phyloP scores from a whole-genome alignment of 2,113 vertebrate species.

The Brienomyrus longianalis region DNA sequence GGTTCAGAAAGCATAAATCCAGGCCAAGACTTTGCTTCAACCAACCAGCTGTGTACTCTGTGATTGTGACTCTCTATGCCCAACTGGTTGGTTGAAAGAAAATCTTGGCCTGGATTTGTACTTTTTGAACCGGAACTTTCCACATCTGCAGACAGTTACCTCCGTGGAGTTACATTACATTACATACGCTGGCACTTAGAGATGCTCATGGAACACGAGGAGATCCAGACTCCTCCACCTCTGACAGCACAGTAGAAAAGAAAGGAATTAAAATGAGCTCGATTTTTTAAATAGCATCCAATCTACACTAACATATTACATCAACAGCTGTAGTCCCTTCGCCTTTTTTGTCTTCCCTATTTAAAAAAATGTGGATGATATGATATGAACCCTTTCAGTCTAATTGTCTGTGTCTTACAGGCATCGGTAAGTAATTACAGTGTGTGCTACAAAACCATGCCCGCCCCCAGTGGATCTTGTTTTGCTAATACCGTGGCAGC shows the following conservation, averaged over 20 bases:
- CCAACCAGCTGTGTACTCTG: not conserved
- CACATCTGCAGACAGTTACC: not conserved
- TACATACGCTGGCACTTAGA: not conserved
- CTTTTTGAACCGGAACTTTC: not conserved
- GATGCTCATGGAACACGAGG: not conserved
- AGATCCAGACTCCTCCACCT: not conserved
- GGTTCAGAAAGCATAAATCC: not conserved
- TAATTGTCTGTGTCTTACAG: not conserved
- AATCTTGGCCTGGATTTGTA: not conserved
- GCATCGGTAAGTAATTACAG: not conserved
- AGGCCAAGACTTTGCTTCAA: not conserved
- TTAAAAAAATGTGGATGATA: not conserved
- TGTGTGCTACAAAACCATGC: not conserved
- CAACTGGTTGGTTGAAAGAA: not conserved
- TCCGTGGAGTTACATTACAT: not conserved
- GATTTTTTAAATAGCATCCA: not conserved
- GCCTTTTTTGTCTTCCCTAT: not conserved
- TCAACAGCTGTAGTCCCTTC: not conserved
- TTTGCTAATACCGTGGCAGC: not conserved
- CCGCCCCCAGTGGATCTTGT: not conserved
- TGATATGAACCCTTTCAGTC: not conserved
- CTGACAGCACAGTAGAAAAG: not conserved
- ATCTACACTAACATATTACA: not conserved
- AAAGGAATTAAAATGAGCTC: not conserved
- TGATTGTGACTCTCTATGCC: not conserved